Evolutionary conservation across 2,113 vertebrate genomes (phyloP).

Genomic region (Chaenogobius annularis): DNA sequence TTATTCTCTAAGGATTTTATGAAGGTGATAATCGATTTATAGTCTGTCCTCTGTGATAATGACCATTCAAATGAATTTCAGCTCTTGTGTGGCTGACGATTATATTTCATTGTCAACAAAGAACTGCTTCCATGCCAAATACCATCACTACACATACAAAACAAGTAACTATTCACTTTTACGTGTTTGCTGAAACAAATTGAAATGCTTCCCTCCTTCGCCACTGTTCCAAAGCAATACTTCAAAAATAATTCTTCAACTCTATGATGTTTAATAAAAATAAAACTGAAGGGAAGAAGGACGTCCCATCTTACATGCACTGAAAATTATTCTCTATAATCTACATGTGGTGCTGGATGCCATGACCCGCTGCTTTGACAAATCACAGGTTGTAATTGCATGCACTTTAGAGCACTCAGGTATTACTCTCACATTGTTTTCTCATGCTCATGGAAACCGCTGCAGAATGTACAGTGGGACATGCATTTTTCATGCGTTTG

Average conservation of each 20-base stretch:
- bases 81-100: no score
- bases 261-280: constrained; percentile 10
- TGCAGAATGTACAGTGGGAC: background rate
- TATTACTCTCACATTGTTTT: constrained; percentile 1
- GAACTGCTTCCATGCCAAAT: no score
- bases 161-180: background rate
- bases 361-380: background rate
- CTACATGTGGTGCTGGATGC: background rate
- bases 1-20: no score
- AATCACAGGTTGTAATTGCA: background rate
- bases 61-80: no score
- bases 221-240: background rate
- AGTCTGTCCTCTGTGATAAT: no score
- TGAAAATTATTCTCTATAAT: background rate
- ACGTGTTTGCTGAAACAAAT: background rate
- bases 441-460: background rate
- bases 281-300: background rate
- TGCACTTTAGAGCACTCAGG: background rate
- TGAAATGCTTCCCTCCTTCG: background rate
- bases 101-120: no score
- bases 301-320: background rate
- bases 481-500: constrained; percentile 41
- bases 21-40: no score
- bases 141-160: background rate
- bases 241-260: background rate